Evolutionary conservation across 2,888 invertebrate genomes (phyloP).

Genomic region (Pteria penguin): DNA sequence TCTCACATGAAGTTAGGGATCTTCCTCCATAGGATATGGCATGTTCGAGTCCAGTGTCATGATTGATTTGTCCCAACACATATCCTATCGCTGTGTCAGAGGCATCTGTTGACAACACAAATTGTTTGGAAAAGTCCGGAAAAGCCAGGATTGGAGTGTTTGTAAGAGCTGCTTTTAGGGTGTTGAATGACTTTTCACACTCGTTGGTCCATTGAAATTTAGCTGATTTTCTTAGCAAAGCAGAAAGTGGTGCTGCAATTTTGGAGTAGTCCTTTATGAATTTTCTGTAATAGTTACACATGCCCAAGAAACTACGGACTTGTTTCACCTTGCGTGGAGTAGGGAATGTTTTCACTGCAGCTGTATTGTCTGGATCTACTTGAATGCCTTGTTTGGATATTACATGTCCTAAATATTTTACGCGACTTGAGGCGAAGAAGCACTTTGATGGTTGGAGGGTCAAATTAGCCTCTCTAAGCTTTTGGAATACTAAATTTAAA

Average conservation of each 20-base stretch:
- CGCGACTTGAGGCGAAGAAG: slow-evolving; percentile 38
- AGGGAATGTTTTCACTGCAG: slow-evolving; percentile 37
- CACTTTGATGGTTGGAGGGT: slow-evolving; percentile 53
- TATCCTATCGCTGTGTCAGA: slow-evolving; percentile 38
- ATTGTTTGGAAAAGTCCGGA: slow-evolving; percentile 44
- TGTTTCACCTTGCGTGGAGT: slow-evolving; percentile 21
- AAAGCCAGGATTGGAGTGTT: slow-evolving; percentile 42
- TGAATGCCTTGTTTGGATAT: slow-evolving; percentile 50
- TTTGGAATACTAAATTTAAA: slow-evolving; percentile 39
- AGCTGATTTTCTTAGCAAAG: slow-evolving; percentile 43
- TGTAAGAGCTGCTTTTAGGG: slow-evolving; percentile 33
- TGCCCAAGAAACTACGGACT: slow-evolving; percentile 28
- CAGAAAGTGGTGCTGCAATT: slow-evolving; percentile 45
- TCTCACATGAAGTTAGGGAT: slow-evolving; percentile 33
- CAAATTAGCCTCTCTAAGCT: slow-evolving; percentile 47
- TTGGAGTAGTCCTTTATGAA: slow-evolving; percentile 44
- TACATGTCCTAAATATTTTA: slow-evolving; percentile 54
- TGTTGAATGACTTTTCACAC: slow-evolving; percentile 40
- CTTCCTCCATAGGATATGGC: slow-evolving; percentile 51
- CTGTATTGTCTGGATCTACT: slow-evolving; percentile 47
- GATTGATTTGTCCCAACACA: slow-evolving; percentile 37
- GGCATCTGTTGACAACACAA: slow-evolving; percentile 43
- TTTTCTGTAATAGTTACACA: slow-evolving; percentile 25
- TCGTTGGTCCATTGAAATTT: slow-evolving; percentile 47
- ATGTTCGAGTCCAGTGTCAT: slow-evolving; percentile 30